A percentile compares a stretch with the other conserved stretches of the same genome.
Evolutionary conservation across 2,113 vertebrate species (phyloP).

Genomic region (Parus major): DNA sequence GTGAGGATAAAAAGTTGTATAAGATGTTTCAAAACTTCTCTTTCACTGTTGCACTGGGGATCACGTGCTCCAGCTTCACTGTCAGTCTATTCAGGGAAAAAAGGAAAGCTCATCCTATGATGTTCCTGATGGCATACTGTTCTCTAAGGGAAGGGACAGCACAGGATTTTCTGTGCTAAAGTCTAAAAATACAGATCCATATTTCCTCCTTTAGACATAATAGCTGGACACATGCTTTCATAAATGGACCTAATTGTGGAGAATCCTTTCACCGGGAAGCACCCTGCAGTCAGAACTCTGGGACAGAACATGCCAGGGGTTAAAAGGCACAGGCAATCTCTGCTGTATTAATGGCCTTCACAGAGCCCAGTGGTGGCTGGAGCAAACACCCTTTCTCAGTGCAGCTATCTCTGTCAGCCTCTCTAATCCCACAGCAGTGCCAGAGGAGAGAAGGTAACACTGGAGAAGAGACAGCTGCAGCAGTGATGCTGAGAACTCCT

Average conservation of each 20-base stretch:
- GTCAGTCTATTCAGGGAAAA: not conserved
- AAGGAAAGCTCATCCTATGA: not conserved
- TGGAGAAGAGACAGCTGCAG: not conserved
- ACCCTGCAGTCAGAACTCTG: not conserved
- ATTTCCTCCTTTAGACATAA: not conserved
- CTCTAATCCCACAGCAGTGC: not conserved
- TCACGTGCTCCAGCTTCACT: not conserved
- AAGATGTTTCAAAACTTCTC: not conserved
- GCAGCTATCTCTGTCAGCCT: not conserved
- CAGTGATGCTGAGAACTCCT: not conserved
- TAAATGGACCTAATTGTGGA: not conserved
- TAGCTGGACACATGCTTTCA: not conserved
- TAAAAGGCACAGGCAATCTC: not conserved
- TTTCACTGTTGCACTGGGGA: not conserved
- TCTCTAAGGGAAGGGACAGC: not conserved
- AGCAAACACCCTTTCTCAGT: not conserved
- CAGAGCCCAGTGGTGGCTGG: not conserved
- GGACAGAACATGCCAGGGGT: not conserved
- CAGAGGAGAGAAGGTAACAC: not conserved
- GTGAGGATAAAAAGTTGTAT: not conserved
- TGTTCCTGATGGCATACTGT: not conserved
- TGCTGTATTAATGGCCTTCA: not conserved
- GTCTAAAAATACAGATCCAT: slow-evolving; percentile 28
- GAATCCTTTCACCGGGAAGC: not conserved
- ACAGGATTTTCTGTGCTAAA: not conserved